Base-by-base conservation (phyloP, 1,140 invertebrate genomes). In the Leptinotarsa lineolata region DNA sequence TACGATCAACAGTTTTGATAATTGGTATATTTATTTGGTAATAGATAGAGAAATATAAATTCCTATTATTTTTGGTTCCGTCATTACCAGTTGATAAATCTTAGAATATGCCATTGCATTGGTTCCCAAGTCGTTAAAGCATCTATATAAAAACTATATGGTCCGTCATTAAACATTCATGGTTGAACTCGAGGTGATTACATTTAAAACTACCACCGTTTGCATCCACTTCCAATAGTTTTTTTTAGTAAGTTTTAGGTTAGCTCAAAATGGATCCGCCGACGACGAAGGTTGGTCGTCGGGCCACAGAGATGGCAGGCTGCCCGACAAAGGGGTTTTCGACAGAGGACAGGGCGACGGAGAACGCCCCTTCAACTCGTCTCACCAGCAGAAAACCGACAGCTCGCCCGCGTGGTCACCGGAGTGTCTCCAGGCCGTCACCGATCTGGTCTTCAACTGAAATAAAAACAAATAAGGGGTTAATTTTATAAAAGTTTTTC, bases 371-470 rank as follows among this genome's bases (percentile, higher is more conserved):
- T 73, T 76, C 67, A 83, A 79, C 81, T 78, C 77, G 74, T 83
- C 82, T 92, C 90, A 92, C 91, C 91, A 92, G 83, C 91, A 92
- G 83, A 90, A 92, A 54, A 92, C 90, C 73, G 91, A 91, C 73
- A 92, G 86, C 84, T 92, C 91, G 48, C 90, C 91, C 72, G 89
- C 89, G 82, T 90, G 90, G 80, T 90, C 89, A 73, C 87, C 88
- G 77, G 87, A 87, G 80, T 90, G 90, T 81, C 90, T 87, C 91
- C 91, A 92, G 76, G 87, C 88, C 76, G 88, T 90, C 81, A 89
- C 89, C 72, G 88, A 87, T 74, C 89, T 87, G 78, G 91, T 88
- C 84, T 92, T 92, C 85, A 92, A 81, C 91, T 92, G 88, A 54
- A 76, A 68, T 6, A 58, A 54, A 68, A 54, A 54, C 2, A 30